phyloP scores from a whole-genome alignment of 2,113 vertebrate genomes.

The Hippopotamus amphibius region DNA sequence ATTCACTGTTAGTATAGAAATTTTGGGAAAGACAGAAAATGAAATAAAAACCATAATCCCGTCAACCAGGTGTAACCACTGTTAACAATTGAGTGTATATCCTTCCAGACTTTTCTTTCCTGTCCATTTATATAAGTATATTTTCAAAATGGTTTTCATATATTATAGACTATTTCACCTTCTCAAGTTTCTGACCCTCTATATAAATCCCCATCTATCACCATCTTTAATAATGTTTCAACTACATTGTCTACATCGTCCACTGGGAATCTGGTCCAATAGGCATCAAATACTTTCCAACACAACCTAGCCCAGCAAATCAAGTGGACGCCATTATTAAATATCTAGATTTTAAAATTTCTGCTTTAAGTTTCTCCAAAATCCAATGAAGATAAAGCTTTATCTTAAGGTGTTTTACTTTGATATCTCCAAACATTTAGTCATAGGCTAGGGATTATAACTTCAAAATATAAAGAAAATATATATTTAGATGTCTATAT shows the following conservation, averaged over 20 bases:
- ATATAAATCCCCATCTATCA: not conserved
- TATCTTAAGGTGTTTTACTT: not conserved
- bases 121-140: not conserved
- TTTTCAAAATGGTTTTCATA: not conserved
- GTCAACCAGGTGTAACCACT: not conserved
- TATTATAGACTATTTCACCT: not conserved
- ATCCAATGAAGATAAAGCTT: constrained; percentile 26
- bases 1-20: constrained; percentile 1
- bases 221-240: not conserved
- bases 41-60: not conserved
- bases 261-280: not conserved
- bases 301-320: not conserved
- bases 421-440: constrained; percentile 29
- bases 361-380: constrained; percentile 50
- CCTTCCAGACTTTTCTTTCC: not conserved
- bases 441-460: constrained; percentile 4
- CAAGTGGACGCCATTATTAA: not conserved
- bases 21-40: not conserved
- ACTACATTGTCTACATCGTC: not conserved
- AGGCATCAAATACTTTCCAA: not conserved
- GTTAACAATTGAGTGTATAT: not conserved
- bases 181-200: not conserved
- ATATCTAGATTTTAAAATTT: not conserved
- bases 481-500: constrained; percentile 30
- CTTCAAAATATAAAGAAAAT: constrained; percentile 61